Percentiles rank a stretch among this genome's conserved stretches.
Conservation (phyloP, 2,888 invertebrate species). For the Mantis religiosa region DNA sequence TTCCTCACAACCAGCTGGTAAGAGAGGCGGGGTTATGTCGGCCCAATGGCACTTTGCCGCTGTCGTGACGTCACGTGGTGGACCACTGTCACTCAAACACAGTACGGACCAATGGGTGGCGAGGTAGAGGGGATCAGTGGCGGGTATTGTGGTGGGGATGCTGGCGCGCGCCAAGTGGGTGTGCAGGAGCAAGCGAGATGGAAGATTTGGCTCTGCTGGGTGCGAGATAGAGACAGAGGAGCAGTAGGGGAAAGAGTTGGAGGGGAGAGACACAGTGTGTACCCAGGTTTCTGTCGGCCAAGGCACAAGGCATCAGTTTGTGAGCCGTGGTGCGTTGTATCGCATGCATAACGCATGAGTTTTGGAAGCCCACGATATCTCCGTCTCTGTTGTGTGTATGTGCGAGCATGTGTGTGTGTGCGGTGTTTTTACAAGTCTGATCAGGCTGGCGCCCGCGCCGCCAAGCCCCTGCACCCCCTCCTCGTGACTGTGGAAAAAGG, state of each 20-base stretch:
- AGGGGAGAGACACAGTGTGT: neutral
- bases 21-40: neutral
- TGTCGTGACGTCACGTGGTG: neutral
- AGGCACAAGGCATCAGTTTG: constrained; percentile 26
- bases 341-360: constrained; percentile 62
- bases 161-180: neutral
- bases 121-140: neutral
- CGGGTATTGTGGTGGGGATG: neutral
- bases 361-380: neutral
- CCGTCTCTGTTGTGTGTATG: constrained; percentile 19
- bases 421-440: constrained; percentile 22
- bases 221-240: constrained; percentile 37
- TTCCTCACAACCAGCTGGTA: constrained; percentile 11
- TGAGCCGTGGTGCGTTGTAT: constrained; percentile 39
- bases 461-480: constrained; percentile 19
- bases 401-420: constrained; percentile 17
- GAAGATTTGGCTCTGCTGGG: constrained; percentile 44
- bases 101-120: neutral
- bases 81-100: constrained; percentile 8
- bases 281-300: constrained; percentile 12
- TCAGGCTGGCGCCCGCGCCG: constrained; percentile 23
- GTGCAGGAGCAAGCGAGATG: constrained; percentile 40
- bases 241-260: neutral
- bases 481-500: constrained; percentile 20
- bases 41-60: neutral